Base-by-base conservation (phyloP, 2,797 vertebrate species). In the Otolemur crassicaudatus region DNA sequence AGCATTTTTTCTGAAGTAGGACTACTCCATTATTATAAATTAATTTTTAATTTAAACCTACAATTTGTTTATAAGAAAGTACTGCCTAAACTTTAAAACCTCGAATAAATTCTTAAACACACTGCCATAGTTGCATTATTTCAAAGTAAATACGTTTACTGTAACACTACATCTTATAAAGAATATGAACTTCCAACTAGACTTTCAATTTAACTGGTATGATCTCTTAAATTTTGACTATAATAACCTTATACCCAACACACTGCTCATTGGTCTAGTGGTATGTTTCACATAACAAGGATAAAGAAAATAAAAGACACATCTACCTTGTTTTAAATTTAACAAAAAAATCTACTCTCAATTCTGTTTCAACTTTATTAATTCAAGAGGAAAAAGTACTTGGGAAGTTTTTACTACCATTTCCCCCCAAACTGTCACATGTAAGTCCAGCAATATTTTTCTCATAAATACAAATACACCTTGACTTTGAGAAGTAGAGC, bases 11-110 rank as follows among this genome's bases (percentile, higher is more conserved):
- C 17, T 80, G 37, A 92, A 87, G 29, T 69, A 93, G 31, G 53
- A 84, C 4, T 9, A 83, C 25, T 92, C 49, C 49, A 53, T 86
- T 17, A 76, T 29, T 86, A 53, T 22, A 94, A 91, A 85, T 76
- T 91, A 87, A 87, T 60, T 87, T 83, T 91, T 14, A 60, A 43
- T 67, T 92, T 84, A 91, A 93, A 76, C 7, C 17, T 87, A 13
- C 87, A 75, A 72, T 90, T 77, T 86, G 46, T 86, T 92, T 69
- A 34, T 77, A 94, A 95, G 34, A 93, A 83, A 86, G 19, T 80
- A 85, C 7, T 87, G 19, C n/a, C 37, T 87, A 84, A 70, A 92
- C 79, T 92, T 84, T 25, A 88, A 81, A 88, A 27, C 14, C 37
- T 87, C 2, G 16, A 90, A 81, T 82, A 88, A 85, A 86, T 83